Evolutionary conservation across 2,888 invertebrate species (phyloP), one percentile per base, ranked within the genome.

Genomic region (Acleris holmiana): DNA sequence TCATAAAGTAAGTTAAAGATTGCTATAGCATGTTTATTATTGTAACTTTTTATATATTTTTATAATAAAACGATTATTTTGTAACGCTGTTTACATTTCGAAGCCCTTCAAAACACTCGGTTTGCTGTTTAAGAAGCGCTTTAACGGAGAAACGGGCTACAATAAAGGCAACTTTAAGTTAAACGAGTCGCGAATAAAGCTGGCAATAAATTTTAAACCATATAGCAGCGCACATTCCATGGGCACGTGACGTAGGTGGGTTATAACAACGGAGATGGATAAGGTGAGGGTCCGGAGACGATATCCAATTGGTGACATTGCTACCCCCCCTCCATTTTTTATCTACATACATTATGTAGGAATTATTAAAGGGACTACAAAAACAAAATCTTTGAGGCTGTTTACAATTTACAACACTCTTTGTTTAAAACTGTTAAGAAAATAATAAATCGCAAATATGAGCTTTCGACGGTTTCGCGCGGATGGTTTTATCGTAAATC

Each of bases 181-280:
- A 49, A 54, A 53, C 53, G 53, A 29, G 53, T 57, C 53, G 40
- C 7, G 40, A 53, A 63, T 63, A 63, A 54, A 54, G 47, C 58
- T 41, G 13, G 58, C 40, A 53, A 58, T 64, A 25, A 58, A 58
- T 53, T 58, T 25, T 47, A 47, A 51, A 19, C 8, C 41, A 19
- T 53, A 25, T 53, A 53, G 58, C 25, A 40, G 18, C 53, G 19
- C 47, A 41, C 47, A 47, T 40, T 41, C 40, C 15, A 13, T 54
- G n/a, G 18, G 41, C 29, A 29, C 48, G 48, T 47, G 46, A 47
- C 40, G 51, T 46, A 40, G n/a, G n/a, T 53, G 53, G 41, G 58
- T 58, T 64, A 58, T 64, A 53, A 53, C 23, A 55, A 23, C 58
- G 50, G 47, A 53, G 58, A 64, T 64, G 25, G 53, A 58, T 64